Conservation (phyloP, 35 echinoderm and acorn worm genomes). For the Stichopus chloronotus region DNA sequence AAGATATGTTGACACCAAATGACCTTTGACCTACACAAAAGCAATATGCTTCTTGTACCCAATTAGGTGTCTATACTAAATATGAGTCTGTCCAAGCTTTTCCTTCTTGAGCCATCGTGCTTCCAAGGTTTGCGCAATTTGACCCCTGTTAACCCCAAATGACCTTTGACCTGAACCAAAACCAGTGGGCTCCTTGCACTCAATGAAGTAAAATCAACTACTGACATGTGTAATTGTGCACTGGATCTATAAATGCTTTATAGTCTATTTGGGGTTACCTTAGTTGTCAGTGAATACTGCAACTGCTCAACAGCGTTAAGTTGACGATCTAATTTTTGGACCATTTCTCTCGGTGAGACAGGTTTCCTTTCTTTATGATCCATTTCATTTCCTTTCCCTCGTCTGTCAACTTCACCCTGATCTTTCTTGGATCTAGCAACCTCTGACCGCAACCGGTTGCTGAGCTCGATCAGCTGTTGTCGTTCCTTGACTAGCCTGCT, state of each 20-base stretch:
- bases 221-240: too few species aligned
- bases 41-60: too few species aligned
- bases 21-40: too few species aligned
- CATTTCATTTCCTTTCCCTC: neutral
- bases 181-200: too few species aligned
- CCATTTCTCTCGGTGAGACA: slow-evolving; percentile 63
- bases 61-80: too few species aligned
- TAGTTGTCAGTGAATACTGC: slow-evolving; percentile 90
- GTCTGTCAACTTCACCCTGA: slow-evolving; percentile 16
- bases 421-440: slow-evolving; percentile 60
- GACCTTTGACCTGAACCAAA: too few species aligned
- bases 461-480: slow-evolving; percentile 90
- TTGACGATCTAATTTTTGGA: slow-evolving; percentile 57
- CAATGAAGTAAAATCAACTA: too few species aligned
- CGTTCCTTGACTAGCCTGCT: slow-evolving; percentile 76
- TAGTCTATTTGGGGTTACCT: slow-evolving; percentile 57
- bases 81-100: too few species aligned
- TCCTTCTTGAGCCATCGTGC: too few species aligned
- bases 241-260: neutral
- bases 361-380: neutral
- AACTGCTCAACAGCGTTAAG: slow-evolving; percentile 82
- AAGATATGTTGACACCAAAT: too few species aligned
- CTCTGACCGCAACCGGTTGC: slow-evolving; percentile 87
- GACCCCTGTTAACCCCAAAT: too few species aligned
- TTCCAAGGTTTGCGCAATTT: too few species aligned